Conservation (phyloP, 2,113 vertebrate genomes). For the Datnioides undecimradiatus region DNA sequence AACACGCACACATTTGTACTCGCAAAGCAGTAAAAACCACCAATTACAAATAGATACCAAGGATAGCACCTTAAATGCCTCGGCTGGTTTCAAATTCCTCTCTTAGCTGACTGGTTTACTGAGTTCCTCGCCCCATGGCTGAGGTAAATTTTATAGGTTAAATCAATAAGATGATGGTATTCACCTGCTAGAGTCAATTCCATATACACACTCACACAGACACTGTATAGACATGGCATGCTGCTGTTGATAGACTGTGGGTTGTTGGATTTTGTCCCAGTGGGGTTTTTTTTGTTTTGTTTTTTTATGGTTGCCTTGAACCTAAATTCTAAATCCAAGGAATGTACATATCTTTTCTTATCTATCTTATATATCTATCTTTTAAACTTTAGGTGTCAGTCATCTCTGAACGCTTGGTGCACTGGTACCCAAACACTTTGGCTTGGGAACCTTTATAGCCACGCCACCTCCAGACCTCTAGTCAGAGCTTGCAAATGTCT, state of each 20-base stretch:
- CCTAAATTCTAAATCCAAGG: background rate
- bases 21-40: background rate
- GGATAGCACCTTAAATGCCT: background rate
- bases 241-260: background rate
- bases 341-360: background rate
- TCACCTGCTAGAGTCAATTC: conserved; percentile 30
- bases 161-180: conserved; percentile 43
- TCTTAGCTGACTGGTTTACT: conserved; percentile 21
- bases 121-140: conserved; percentile 17
- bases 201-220: background rate
- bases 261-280: too few relatives aligned
- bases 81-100: conserved; percentile 1
- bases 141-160: conserved; percentile 21
- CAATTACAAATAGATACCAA: background rate
- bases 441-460: background rate
- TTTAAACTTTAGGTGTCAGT: too few relatives aligned
- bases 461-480: background rate
- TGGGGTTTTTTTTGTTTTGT: background rate
- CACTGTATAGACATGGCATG: too few relatives aligned
- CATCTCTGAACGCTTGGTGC: background rate
- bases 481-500: background rate
- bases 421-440: background rate
- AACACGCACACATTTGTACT: background rate
- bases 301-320: background rate
- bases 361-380: background rate